A percentile compares a stretch with the other conserved stretches of the same genome.
Conservation (phyloP, 1,140 invertebrate species). For the Vollenhovia emeryi region DNA sequence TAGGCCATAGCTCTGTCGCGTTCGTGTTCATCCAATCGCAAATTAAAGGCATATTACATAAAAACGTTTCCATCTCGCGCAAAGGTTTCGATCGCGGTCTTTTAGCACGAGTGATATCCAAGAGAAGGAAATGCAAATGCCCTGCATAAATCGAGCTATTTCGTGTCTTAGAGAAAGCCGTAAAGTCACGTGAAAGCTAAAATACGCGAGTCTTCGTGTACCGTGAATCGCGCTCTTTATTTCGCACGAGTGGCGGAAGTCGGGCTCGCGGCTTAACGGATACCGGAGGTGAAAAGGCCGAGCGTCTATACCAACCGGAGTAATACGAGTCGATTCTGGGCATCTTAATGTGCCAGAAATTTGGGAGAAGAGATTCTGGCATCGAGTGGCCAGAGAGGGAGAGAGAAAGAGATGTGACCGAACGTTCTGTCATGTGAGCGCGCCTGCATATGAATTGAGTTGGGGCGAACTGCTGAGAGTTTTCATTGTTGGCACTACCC, state of each 20-base stretch:
- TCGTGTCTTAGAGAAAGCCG: slow-evolving; percentile 5
- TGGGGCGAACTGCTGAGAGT: slow-evolving; percentile 74
- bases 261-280: slow-evolving; percentile 66
- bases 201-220: slow-evolving; percentile 53
- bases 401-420: slow-evolving; percentile 76
- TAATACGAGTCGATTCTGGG: slow-evolving; percentile 65
- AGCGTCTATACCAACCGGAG: slow-evolving; percentile 47
- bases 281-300: slow-evolving; percentile 60
- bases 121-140: slow-evolving; percentile 57
- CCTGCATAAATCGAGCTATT: slow-evolving; percentile 41
- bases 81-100: slow-evolving; percentile 23
- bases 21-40: slow-evolving; percentile 40
- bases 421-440: slow-evolving; percentile 77
- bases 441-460: slow-evolving; percentile 77
- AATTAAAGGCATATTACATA: slow-evolving; percentile 46
- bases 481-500: slow-evolving; percentile 78
- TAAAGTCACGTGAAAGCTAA: slow-evolving; percentile 39
- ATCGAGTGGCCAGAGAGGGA: slow-evolving; percentile 72
- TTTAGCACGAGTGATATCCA: slow-evolving; percentile 61
- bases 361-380: slow-evolving; percentile 67
- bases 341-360: slow-evolving; percentile 67
- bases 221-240: slow-evolving; percentile 40
- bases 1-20: slow-evolving; percentile 40
- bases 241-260: slow-evolving; percentile 42
- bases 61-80: slow-evolving; percentile 25